Percentiles rank a stretch among this genome's conserved stretches.
Conservation (phyloP, 1,140 invertebrate species). For the Battus philenor region DNA sequence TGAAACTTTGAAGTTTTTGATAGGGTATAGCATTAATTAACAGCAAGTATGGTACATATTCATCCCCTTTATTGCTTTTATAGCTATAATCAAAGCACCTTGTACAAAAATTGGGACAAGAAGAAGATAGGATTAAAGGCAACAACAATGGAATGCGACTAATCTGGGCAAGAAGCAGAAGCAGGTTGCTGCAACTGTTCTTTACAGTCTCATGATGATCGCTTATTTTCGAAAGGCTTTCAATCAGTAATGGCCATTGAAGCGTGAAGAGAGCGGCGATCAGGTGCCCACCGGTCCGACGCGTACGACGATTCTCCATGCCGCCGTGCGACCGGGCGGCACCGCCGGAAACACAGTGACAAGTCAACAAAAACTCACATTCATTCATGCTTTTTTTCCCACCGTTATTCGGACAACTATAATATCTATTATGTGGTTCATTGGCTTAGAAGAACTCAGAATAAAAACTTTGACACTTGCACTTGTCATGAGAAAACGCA, state of each 20-base stretch:
- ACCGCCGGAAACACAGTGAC: constrained; percentile 64
- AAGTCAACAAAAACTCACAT: constrained; percentile 69
- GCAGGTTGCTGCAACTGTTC: constrained; percentile 18
- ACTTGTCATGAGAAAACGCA: too few relatives aligned
- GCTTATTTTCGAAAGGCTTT: constrained; percentile 41
- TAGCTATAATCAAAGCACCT: too few relatives aligned
- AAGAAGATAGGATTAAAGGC: neutral
- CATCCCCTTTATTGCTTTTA: too few relatives aligned
- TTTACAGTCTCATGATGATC: constrained; percentile 36
- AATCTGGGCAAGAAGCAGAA: constrained; percentile 1
- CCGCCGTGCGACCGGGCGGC: constrained; percentile 47
- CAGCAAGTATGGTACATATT: too few relatives aligned
- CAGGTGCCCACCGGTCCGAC: constrained; percentile 51
- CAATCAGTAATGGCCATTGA: constrained; percentile 34
- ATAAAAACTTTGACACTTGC: too few relatives aligned
- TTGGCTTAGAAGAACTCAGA: too few relatives aligned
- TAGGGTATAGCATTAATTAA: neutral
- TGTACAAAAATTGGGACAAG: neutral
- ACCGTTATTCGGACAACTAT: constrained; percentile 43
- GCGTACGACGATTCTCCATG: constrained; percentile 70
- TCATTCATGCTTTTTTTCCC: constrained; percentile 66
- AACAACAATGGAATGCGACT: constrained; percentile 6
- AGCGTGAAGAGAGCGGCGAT: constrained; percentile 24
- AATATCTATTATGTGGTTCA: constrained; percentile 41
- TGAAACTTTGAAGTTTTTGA: neutral